Conservation (phyloP, 2,113 vertebrate species). For the Acinonyx jubatus region DNA sequence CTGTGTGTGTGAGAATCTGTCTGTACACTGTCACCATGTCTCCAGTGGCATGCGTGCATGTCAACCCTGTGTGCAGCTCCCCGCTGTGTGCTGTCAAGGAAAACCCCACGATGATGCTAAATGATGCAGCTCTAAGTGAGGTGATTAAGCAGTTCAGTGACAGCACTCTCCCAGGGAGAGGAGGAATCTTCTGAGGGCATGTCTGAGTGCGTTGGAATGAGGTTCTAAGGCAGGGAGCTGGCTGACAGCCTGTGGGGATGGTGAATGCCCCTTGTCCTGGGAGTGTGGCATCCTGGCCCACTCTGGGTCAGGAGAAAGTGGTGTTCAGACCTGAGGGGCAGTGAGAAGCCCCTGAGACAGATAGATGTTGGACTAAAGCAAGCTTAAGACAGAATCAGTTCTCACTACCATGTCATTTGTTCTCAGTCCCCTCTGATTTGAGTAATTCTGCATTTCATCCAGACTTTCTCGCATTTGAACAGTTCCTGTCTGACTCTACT, state of each 20-base stretch:
- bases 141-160: constrained; percentile 66
- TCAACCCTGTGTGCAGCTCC: neutral
- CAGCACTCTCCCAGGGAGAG: neutral
- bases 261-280: neutral
- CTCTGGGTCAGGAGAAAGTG: neutral
- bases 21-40: neutral
- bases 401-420: neutral
- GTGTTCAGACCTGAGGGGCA: neutral
- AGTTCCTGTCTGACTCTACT: neutral
- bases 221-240: neutral
- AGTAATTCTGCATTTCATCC: neutral
- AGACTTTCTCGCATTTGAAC: neutral
- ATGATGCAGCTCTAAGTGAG: constrained; percentile 68
- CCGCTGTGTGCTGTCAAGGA: constrained; percentile 41
- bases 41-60: neutral
- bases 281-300: fast-evolving
- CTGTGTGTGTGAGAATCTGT: neutral
- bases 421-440: neutral
- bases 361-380: neutral
- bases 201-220: neutral
- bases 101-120: constrained; percentile 45
- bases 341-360: neutral
- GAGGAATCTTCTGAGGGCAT: neutral
- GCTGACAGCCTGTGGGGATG: neutral
- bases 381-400: neutral